Evolutionary conservation across 2,113 vertebrate species (phyloP).

Genomic region (Spheniscus mendiculus): DNA sequence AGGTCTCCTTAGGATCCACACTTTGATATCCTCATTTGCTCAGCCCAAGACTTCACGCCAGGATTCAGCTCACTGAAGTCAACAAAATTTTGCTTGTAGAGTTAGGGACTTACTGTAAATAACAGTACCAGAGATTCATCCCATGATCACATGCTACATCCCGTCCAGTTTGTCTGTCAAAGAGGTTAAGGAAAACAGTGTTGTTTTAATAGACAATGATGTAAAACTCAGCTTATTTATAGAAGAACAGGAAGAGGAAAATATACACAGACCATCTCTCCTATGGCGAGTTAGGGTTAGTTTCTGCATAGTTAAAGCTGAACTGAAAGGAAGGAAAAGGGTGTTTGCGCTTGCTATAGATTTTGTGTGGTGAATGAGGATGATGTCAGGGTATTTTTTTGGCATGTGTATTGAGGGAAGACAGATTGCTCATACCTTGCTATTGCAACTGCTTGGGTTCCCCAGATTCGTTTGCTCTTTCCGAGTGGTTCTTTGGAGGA

Average conservation of each 20-base stretch:
- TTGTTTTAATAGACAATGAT: not conserved
- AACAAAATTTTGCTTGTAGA: not conserved
- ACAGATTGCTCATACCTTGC: not conserved
- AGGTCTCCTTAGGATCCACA: not conserved
- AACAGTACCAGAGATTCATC: not conserved
- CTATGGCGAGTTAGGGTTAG: not conserved
- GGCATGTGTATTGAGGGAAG: not conserved
- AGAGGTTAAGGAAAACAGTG: not conserved
- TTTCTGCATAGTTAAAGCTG: not conserved
- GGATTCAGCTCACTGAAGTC: not conserved
- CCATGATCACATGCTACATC: not conserved
- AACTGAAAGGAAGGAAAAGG: constrained; percentile 27
- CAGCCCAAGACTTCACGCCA: not conserved
- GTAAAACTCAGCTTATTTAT: constrained; percentile 18
- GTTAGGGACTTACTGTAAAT: not conserved
- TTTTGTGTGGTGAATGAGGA: not conserved
- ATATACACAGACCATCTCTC: not conserved
- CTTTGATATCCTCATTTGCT: not conserved
- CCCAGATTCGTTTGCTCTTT: not conserved
- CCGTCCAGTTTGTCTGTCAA: not conserved
- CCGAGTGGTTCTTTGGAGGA: not conserved
- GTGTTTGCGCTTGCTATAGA: not conserved
- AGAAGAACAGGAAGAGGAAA: constrained; percentile 29
- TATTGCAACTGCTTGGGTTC: not conserved
- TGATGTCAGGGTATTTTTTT: constrained; percentile 20